Base-by-base conservation (phyloP, 2,113 vertebrate genomes). In the Erythrocebus patas region DNA sequence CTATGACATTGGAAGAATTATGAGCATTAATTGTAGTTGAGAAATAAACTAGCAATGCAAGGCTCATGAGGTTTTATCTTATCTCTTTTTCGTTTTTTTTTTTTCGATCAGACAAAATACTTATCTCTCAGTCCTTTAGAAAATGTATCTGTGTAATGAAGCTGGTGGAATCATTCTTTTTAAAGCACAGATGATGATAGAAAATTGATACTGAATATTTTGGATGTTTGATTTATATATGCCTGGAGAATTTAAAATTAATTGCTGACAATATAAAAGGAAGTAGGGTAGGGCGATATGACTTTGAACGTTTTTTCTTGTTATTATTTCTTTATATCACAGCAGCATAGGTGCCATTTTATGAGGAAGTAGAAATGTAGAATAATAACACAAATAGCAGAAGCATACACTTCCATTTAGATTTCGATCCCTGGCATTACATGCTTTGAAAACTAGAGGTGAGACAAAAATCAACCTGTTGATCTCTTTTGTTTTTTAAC, bases 231-330 rank as follows among this genome's bases (percentile, higher is more conserved):
- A 45, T 93, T 95, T 78, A 83, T 27, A 2, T 43, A 35, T 73
- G 25, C 7, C 14, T 55, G 11, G 23, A 80, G 50, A 64, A 82
- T 98, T 83, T 89, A 45, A 96, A 97, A 87, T 64, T 85, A 84
- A 86, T 72, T 85, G 5, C 22, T 87, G 64, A 48, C 5, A 76
- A n/a, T 64, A 75, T 9, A 68, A 84, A 93, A 89, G 23, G 25
- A 83, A 88, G 22, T 27, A n/a, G 2, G 3, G 5, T 20, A 50
- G 18, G 2, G 1, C 3, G 11, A 38, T 78, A 23, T 61, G 22
- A 30, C 0, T 66, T 94, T 43, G 2, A 61, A 66, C 4, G 2
- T 2, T 94, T 25, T 79, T 22, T 10, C 0, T 83, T 78, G 2
- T 70, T 81, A n/a, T 38, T 35, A 16, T 78, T 92, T 95, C 25